These are phyloP conservation scores for Syrmaticus mikado DNA, from an alignment of 2,113 vertebrate species.

Conservation along the genomic window DNA sequence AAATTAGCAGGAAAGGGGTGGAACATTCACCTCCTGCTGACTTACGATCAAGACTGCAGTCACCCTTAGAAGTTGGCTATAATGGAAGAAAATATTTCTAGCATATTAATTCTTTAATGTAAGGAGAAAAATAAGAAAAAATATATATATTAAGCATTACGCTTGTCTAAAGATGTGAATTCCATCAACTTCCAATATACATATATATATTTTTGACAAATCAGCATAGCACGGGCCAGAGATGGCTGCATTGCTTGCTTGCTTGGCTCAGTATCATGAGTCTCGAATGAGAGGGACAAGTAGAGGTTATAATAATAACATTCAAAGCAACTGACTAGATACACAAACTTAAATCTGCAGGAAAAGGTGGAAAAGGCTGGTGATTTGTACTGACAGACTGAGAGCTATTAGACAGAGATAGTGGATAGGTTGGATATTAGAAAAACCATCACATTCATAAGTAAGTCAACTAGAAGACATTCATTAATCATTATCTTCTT, in stretches of 20 bases:
- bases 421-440: neutral
- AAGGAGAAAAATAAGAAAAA: neutral
- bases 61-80: neutral
- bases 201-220: neutral
- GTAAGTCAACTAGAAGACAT: neutral
- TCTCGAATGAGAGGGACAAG: neutral
- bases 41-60: neutral
- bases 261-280: neutral
- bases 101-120: neutral
- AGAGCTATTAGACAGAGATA: neutral
- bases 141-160: neutral
- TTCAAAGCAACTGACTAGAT: neutral
- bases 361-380: neutral
- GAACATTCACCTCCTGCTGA: neutral
- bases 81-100: neutral
- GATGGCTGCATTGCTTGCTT: neutral
- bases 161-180: neutral
- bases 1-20: neutral
- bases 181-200: neutral
- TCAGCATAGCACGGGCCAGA: neutral
- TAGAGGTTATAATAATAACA: neutral
- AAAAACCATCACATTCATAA: neutral
- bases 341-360: neutral
- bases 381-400: neutral
- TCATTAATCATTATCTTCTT: neutral